These are phyloP conservation scores for Edolisoma coerulescens DNA, from an alignment of 2,113 vertebrate genomes.

Conservation along the genomic window DNA sequence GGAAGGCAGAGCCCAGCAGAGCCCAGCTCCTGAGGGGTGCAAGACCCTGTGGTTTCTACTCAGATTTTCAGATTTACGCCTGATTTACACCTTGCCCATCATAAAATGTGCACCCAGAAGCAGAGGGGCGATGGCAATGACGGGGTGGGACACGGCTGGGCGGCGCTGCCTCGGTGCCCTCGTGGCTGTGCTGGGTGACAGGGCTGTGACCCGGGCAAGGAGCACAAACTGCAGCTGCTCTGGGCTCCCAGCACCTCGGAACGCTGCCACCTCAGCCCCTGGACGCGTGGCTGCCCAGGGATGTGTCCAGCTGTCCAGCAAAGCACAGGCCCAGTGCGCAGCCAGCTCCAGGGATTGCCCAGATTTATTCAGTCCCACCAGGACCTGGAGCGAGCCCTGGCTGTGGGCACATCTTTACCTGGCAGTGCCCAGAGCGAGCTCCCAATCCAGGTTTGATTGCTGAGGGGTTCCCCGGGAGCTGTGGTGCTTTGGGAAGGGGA, in stretches of 20 bases:
- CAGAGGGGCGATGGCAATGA: accelerated
- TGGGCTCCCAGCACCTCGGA: accelerated
- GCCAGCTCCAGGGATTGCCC: background rate
- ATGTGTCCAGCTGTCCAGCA: accelerated
- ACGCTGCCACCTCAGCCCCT: background rate
- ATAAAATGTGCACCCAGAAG: background rate
- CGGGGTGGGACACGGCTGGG: accelerated
- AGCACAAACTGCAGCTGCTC: background rate
- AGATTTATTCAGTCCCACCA: background rate
- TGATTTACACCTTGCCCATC: background rate
- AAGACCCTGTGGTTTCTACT: background rate
- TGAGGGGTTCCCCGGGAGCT: background rate
- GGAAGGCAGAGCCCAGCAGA: background rate
- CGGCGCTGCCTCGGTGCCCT: accelerated
- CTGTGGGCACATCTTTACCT: accelerated
- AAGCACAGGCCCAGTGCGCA: accelerated
- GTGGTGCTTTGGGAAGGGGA: background rate
- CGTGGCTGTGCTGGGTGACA: background rate
- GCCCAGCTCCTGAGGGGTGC: accelerated
- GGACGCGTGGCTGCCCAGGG: background rate
- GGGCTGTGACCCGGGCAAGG: background rate
- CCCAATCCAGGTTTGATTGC: accelerated
- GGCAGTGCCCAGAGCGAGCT: no score
- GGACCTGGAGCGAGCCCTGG: background rate
- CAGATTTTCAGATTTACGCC: background rate